These are phyloP conservation scores for Rotaria sp. DNA, from an alignment of 2,888 invertebrate species.

Conservation along the genomic window DNA sequence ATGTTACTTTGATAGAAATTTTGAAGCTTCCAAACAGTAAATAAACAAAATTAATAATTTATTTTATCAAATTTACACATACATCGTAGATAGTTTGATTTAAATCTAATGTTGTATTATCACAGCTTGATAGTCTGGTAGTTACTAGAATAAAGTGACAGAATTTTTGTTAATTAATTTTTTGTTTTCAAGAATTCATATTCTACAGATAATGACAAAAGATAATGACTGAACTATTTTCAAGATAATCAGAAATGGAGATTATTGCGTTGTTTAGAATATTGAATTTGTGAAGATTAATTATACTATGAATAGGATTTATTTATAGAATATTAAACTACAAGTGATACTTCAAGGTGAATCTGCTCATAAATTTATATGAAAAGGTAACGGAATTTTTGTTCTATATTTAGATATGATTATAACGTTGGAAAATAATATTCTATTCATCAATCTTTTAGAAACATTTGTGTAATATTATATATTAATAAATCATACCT, in stretches of 20 bases:
- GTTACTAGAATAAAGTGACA: neutral
- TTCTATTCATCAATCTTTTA: no score
- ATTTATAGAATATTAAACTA: neutral
- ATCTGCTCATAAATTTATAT: no score
- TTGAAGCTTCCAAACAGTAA: neutral
- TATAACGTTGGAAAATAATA: no score
- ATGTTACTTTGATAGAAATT: neutral
- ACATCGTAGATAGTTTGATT: neutral
- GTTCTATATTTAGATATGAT: no score
- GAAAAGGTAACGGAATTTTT: no score
- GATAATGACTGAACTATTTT: neutral
- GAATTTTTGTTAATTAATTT: no score
- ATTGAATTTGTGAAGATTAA: neutral
- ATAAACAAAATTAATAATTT: neutral
- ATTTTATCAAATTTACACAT: neutral
- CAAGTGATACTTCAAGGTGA: neutral
- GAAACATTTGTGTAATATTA: neutral
- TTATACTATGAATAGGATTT: neutral
- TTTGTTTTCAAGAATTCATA: neutral
- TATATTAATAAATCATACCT: neutral
- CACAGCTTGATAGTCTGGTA: neutral
- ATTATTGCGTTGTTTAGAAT: neutral
- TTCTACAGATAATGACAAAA: neutral
- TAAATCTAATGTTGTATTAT: neutral
- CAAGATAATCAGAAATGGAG: neutral